Conservation (phyloP, 2,888 invertebrate species). For the Schizaphis graminum region DNA sequence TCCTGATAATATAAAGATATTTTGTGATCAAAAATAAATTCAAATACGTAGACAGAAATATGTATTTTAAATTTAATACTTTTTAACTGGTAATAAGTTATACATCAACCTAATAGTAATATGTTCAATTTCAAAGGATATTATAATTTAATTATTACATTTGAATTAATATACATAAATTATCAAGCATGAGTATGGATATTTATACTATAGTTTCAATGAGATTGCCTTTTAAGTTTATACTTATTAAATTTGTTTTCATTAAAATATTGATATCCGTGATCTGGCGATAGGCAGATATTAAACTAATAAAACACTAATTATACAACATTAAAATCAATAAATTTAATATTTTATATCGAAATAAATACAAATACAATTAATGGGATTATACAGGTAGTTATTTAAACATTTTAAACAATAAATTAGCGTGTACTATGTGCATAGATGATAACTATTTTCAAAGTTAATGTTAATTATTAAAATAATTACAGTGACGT, state of each 20-base stretch:
- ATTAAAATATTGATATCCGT: not conserved
- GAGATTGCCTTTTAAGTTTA: not conserved
- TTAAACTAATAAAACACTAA: not conserved
- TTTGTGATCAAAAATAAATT: not conserved
- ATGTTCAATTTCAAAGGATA: not conserved
- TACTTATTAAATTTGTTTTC: not conserved
- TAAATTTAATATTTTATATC: not conserved
- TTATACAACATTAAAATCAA: not conserved
- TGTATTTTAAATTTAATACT: not conserved
- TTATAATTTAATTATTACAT: not conserved
- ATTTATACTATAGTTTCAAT: not conserved
- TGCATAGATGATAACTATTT: too few relatives aligned
- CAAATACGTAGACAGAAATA: not conserved
- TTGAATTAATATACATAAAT: not conserved
- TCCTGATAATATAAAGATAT: not conserved
- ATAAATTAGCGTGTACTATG: too few relatives aligned
- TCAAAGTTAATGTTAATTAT: not conserved
- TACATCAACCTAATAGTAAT: not conserved
- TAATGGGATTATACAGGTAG: not conserved
- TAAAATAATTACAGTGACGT: not conserved
- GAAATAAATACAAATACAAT: not conserved
- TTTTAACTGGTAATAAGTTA: not conserved
- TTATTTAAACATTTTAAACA: not conserved
- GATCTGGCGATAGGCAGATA: not conserved
- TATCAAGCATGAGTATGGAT: not conserved